Percentiles rank a stretch among this genome's conserved stretches.
These are phyloP conservation scores for Perdita meconis DNA, from an alignment of 2,888 invertebrate genomes.

Conservation along the genomic window DNA sequence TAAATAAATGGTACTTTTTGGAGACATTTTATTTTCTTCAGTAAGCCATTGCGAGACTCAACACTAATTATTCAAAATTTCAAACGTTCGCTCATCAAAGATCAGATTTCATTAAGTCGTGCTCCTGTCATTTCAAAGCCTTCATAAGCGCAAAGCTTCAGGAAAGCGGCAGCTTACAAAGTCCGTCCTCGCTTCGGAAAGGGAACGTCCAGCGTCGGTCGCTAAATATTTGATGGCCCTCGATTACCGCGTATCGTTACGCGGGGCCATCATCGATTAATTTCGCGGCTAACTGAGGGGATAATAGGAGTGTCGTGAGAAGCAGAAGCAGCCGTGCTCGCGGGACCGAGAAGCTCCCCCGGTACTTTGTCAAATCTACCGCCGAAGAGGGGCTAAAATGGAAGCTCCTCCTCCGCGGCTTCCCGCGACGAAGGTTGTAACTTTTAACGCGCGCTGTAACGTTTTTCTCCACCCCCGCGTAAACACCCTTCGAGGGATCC, in stretches of 20 bases:
- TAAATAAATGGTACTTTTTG: too few relatives aligned
- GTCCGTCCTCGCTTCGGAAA: neutral
- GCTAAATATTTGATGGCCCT: slow-evolving; percentile 48
- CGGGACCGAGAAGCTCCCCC: slow-evolving; percentile 13
- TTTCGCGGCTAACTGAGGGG: slow-evolving; percentile 36
- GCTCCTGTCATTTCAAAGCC: neutral
- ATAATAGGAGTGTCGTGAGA: slow-evolving; percentile 31
- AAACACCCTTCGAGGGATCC: neutral
- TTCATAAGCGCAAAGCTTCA: neutral
- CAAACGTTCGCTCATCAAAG: too few relatives aligned
- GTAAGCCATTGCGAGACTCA: too few relatives aligned
- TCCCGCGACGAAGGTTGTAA: neutral
- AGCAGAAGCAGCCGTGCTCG: neutral
- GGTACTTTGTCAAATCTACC: slow-evolving; percentile 38
- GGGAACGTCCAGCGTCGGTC: slow-evolving; percentile 37
- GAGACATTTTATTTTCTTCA: neutral
- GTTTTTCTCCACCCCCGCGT: too few relatives aligned
- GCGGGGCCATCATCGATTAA: slow-evolving; percentile 52
- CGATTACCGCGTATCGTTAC: slow-evolving; percentile 49
- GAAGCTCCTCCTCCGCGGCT: neutral
- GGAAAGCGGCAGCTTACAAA: neutral
- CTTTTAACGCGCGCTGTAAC: slow-evolving; percentile 21
- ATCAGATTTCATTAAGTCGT: too few relatives aligned
- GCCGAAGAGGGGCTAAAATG: slow-evolving; percentile 18
- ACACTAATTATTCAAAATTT: too few relatives aligned